These are phyloP conservation scores for Tetanocera ferruginea DNA, from an alignment of 2,888 invertebrate species.

Conservation along the genomic window DNA sequence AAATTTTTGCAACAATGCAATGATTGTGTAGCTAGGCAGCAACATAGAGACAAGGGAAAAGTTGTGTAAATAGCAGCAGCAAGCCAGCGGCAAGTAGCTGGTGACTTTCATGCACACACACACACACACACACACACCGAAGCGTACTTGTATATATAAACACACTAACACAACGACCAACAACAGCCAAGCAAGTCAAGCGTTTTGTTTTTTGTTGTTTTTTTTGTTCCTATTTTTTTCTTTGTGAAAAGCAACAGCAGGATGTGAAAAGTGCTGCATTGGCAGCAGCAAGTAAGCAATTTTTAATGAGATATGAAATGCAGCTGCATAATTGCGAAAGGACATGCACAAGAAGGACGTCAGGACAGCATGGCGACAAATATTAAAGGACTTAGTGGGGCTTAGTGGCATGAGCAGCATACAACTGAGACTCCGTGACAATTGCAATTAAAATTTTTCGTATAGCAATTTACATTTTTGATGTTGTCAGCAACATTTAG, in stretches of 20 bases:
- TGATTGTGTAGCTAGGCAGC: not conserved
- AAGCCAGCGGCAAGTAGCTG: conserved; percentile 43
- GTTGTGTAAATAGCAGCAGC: conserved; percentile 32
- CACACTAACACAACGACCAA: conserved; percentile 23
- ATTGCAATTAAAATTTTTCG: conserved; percentile 33
- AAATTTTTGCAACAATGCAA: conserved; percentile 15
- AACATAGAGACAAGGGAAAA: not conserved
- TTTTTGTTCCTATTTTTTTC: conserved; percentile 41
- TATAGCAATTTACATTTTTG: conserved; percentile 36
- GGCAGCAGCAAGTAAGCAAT: conserved; percentile 36
- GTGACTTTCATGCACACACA: not conserved
- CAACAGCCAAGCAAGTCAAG: not conserved
- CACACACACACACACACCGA: conserved; percentile 16
- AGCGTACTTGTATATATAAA: no score
- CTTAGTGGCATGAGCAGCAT: not conserved
- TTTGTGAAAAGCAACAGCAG: conserved; percentile 27
- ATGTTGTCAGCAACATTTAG: conserved; percentile 22
- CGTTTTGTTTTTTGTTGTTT: not conserved
- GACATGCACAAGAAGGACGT: conserved; percentile 19
- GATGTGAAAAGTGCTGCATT: conserved; percentile 30
- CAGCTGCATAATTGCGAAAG: conserved; percentile 36
- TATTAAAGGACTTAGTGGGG: not conserved
- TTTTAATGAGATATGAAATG: conserved; percentile 39
- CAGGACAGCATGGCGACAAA: not conserved
- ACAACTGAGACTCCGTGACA: conserved; percentile 12